phyloP scores from a whole-genome alignment of 2,797 vertebrate species.

The Tympanoctomys barrerae region DNA sequence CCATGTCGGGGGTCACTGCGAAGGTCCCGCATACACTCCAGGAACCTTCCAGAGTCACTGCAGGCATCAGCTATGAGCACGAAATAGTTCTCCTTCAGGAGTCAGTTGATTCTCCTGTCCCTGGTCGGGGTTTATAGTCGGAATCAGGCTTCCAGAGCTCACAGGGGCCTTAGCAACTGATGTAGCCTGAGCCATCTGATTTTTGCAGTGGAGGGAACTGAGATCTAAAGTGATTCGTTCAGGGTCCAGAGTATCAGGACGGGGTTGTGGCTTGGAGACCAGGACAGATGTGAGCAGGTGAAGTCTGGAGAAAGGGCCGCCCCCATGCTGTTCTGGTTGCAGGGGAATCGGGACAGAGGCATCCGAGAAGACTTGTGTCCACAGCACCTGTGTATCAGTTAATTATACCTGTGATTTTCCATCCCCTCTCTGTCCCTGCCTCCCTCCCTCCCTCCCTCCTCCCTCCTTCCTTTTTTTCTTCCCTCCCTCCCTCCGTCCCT shows the following conservation, averaged over 20 bases:
- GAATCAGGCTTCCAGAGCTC: neutral
- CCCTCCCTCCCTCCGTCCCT: neutral
- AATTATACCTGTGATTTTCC: conserved; percentile 52
- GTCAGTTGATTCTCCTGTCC: neutral
- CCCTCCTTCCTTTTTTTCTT: neutral
- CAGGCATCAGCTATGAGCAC: neutral
- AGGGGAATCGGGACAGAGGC: neutral
- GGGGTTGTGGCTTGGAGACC: neutral
- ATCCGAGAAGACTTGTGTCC: neutral
- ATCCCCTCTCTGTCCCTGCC: neutral
- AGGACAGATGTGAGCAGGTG: neutral
- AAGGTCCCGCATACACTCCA: neutral
- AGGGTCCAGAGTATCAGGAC: neutral
- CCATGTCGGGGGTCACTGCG: no score
- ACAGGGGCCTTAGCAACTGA: neutral
- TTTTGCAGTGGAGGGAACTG: neutral
- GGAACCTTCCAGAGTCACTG: neutral
- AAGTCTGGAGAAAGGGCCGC: neutral
- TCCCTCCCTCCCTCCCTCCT: neutral
- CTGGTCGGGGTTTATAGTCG: neutral
- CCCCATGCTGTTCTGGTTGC: accelerated
- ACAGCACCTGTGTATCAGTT: conserved; percentile 12
- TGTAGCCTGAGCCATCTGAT: neutral
- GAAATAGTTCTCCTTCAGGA: neutral
- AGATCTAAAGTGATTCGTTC: neutral